These are phyloP conservation scores for Antennarius striatus DNA, from an alignment of 2,113 vertebrate genomes.

Conservation along the genomic window DNA sequence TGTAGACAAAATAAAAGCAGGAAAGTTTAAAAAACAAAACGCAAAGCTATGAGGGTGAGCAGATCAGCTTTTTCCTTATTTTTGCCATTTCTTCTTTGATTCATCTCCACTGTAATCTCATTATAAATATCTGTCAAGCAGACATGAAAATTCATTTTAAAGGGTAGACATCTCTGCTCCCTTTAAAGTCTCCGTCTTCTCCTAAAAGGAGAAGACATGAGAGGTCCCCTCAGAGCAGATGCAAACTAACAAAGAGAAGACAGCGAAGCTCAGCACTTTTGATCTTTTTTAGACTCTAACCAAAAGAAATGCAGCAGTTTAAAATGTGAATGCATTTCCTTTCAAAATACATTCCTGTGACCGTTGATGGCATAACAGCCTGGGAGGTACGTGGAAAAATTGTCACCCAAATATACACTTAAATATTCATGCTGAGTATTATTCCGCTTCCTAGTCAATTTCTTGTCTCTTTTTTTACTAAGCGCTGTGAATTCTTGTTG, in stretches of 20 bases:
- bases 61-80: conserved; percentile 67
- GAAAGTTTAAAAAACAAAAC: conserved; percentile 51
- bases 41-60: conserved; percentile 48
- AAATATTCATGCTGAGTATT: conserved; percentile 44
- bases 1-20: conserved; percentile 37
- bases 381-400: not conserved
- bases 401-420: conserved; percentile 53
- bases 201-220: conserved; percentile 75
- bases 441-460: not conserved
- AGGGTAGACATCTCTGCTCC: conserved; percentile 62
- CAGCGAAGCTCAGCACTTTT: conserved; percentile 57
- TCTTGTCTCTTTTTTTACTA: conserved; percentile 27
- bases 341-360: conserved; percentile 63
- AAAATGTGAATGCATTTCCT: conserved; percentile 56
- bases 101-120: conserved; percentile 70
- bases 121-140: conserved; percentile 77
- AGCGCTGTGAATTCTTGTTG: conserved; percentile 4
- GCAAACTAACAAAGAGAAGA: conserved; percentile 56
- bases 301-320: conserved; percentile 39
- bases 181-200: conserved; percentile 50
- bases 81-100: conserved; percentile 70
- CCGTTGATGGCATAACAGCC: conserved; percentile 50
- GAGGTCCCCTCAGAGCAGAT: conserved; percentile 54
- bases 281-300: conserved; percentile 61
- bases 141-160: conserved; percentile 75